Evolutionary conservation across 2,113 vertebrate species (phyloP).

Genomic region (Pavo muticus): DNA sequence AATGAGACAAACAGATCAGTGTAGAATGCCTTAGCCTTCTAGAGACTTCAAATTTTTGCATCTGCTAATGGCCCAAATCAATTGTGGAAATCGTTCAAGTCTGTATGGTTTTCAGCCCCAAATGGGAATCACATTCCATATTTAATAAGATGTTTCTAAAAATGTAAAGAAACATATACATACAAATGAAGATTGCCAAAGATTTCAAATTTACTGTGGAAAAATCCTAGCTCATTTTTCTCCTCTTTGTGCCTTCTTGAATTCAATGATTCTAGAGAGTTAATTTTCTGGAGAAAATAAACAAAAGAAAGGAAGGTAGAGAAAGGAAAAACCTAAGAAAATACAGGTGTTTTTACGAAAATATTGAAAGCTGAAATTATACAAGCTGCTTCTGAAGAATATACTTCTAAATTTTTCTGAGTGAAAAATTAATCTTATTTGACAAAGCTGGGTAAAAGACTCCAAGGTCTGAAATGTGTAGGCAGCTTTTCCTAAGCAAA

Average conservation of each 20-base stretch:
- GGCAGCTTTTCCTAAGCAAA: neutral
- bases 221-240: neutral
- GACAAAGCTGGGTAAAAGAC: neutral
- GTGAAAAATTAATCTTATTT: neutral
- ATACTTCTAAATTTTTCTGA: slow-evolving; percentile 6
- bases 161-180: neutral
- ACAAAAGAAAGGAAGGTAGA: neutral
- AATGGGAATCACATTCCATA: neutral
- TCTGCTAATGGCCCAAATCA: neutral
- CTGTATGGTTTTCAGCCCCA: neutral
- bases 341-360: neutral
- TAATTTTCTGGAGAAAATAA: neutral
- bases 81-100: neutral
- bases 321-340: neutral
- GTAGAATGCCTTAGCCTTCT: neutral
- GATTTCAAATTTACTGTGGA: neutral
- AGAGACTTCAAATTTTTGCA: neutral
- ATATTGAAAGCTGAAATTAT: neutral
- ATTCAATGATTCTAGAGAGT: neutral
- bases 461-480: neutral
- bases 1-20: neutral
- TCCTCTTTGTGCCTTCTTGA: neutral
- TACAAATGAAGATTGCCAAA: neutral
- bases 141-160: neutral
- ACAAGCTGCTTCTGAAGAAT: neutral